Evolutionary conservation across 2,888 invertebrate species (phyloP).

Genomic region (Acholoe squamosa): DNA sequence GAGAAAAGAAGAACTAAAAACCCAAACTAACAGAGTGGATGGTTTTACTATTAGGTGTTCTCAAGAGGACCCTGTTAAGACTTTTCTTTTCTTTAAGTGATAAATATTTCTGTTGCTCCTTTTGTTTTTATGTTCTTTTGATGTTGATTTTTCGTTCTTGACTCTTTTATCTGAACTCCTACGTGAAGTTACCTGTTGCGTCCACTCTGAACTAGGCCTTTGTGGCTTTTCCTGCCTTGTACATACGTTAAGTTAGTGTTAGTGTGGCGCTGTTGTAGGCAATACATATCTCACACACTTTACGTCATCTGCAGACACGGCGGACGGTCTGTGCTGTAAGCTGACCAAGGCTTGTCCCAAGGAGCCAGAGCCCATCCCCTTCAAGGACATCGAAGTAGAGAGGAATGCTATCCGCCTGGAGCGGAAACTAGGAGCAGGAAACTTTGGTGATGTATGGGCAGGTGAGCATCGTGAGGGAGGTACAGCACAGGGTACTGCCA

Average conservation of each 20-base stretch:
- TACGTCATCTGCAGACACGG: conserved; percentile 83
- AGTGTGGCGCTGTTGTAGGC: not conserved
- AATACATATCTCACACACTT: not conserved
- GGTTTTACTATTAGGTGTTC: not conserved
- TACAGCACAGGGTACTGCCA: conserved; percentile 62
- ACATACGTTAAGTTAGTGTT: conserved; percentile 17
- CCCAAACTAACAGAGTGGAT: not conserved
- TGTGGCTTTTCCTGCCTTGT: not conserved
- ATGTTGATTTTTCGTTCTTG: not conserved
- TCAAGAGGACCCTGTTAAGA: not conserved
- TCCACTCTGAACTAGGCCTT: not conserved
- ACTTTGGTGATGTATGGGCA: conserved; percentile 97
- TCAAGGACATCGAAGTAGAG: conserved; percentile 99
- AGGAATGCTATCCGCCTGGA: conserved; percentile 93
- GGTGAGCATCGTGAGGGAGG: conserved; percentile 85
- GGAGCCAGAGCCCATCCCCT: conserved; percentile 94
- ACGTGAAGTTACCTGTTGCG: not conserved
- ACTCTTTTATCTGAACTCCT: not conserved
- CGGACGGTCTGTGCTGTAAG: conserved; percentile 97
- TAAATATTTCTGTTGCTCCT: not conserved
- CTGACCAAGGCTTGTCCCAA: conserved; percentile 96
- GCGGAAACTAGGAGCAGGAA: conserved; percentile 95
- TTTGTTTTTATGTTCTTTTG: not conserved
- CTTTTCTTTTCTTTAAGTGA: not conserved
- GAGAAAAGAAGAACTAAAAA: not conserved